phyloP scores from a whole-genome alignment of 1,140 invertebrate genomes.

The Drosophila bocqueti region DNA sequence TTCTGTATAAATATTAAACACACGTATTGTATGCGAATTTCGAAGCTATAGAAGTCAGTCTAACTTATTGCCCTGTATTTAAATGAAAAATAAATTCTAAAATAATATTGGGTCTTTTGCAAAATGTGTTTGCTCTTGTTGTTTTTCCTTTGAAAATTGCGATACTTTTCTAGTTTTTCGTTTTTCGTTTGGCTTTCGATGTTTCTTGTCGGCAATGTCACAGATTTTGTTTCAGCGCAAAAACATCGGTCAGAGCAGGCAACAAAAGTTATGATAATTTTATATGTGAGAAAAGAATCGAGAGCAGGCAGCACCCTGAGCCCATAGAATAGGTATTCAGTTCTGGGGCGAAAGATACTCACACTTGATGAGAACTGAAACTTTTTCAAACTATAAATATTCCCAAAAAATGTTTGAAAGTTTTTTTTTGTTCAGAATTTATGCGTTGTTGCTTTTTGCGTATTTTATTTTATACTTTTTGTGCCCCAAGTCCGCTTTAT shows the following conservation, averaged over 20 bases:
- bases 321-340: conserved; percentile 17
- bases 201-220: conserved; percentile 69
- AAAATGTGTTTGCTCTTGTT: conserved; percentile 20
- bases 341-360: conserved; percentile 19
- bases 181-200: conserved; percentile 48
- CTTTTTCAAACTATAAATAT: conserved; percentile 72
- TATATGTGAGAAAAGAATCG: conserved; percentile 67
- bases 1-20: conserved; percentile 37
- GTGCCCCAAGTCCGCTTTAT: conserved; percentile 8
- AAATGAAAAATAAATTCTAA: conserved; percentile 36
- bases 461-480: conserved; percentile 8
- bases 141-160: conserved; percentile 11
- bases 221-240: conserved; percentile 74
- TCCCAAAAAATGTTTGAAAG: conserved; percentile 63
- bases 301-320: conserved; percentile 30
- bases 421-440: conserved; percentile 54
- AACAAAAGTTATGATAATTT: conserved; percentile 71
- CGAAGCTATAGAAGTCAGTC: conserved; percentile 35
- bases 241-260: conserved; percentile 25
- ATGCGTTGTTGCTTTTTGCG: conserved; percentile 27
- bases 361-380: conserved; percentile 37
- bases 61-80: conserved; percentile 26
- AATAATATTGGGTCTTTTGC: conserved; percentile 13
- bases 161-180: conserved; percentile 35
- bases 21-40: conserved; percentile 12